Base-by-base conservation (phyloP, 2,113 vertebrate genomes). In the Caranx ignobilis region DNA sequence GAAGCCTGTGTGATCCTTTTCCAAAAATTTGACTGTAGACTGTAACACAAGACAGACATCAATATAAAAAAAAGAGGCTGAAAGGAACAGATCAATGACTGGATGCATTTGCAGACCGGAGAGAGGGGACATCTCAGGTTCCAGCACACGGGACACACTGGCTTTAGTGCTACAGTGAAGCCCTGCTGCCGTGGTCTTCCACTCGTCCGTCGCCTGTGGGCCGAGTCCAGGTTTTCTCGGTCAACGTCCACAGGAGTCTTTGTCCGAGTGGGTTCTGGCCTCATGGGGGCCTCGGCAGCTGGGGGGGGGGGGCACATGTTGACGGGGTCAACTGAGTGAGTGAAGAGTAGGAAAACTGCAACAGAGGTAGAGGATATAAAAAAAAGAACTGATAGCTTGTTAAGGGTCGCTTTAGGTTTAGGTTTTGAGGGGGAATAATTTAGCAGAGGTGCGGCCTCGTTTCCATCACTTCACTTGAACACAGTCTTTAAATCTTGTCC, bases 41-140 rank as follows among this genome's bases (percentile, higher is more conserved):
- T 75, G 85, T 70, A 92, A 93, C 85, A 91, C 86, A 87, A 92
- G 86, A 91, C 90, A 48, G 72, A 92, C 86, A 86, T 92, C 86
- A 60, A 91, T 88, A 81, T 83, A 83, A 72, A 62, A 67, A 59
- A 35, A 87, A 82, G 57, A 75, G 79, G 68, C 76, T 74, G 72
- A 81, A 67, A 84, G 68, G 75, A 73, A 81, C 67, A 55, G 79
- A 90, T 90, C 87, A 57, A 84, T 89, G 81, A 69, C 26, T 66
- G 79, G 57, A 78, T 81, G 86, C 80, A 85, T 82, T 67, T 75
- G 83, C 77, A 73, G 71, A 70, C 37, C 1, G 41, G 81, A 70
- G 34, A 70, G 57, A 55, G 34, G 78, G 81, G 82, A 81, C 88
- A 59, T 71, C 85, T 93, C 89, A 47, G 86, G 87, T 92, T 92